A percentile compares a stretch with the other conserved stretches of the same genome.
Evolutionary conservation across 2,888 invertebrate genomes (phyloP).

Genomic region (Ennomos fuscantarius): DNA sequence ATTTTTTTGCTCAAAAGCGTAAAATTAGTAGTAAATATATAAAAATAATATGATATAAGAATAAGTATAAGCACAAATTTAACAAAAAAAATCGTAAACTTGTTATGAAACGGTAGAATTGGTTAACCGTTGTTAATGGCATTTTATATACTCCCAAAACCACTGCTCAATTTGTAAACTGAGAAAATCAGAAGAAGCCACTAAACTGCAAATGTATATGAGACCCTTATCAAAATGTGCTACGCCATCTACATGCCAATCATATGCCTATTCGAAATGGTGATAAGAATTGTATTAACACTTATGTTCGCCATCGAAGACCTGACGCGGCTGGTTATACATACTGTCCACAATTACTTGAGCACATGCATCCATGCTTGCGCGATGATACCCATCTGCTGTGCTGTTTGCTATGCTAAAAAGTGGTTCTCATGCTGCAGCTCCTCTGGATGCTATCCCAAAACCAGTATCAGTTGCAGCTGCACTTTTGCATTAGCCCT

Average conservation of each 20-base stretch:
- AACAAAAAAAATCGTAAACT: no score
- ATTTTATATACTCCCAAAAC: no score
- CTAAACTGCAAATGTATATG: slow-evolving; percentile 10
- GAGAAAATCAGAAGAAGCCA: slow-evolving; percentile 13
- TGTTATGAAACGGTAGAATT: no score
- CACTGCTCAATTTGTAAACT: no score
- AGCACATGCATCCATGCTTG: slow-evolving; percentile 44
- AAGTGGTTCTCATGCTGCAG: slow-evolving; percentile 35
- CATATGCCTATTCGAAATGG: slow-evolving; percentile 46
- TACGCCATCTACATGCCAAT: slow-evolving; percentile 44
- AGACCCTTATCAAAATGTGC: slow-evolving; percentile 40
- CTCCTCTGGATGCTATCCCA: slow-evolving; percentile 25
- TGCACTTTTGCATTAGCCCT: slow-evolving; percentile 39
- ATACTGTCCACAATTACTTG: slow-evolving; percentile 47
- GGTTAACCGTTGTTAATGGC: no score
- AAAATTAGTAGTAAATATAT: no score
- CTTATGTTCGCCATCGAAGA: slow-evolving; percentile 51
- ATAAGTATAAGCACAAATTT: no score
- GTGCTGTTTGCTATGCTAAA: slow-evolving; percentile 43
- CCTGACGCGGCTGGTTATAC: slow-evolving; percentile 45
- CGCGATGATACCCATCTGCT: slow-evolving; percentile 46
- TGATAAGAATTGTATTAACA: slow-evolving; percentile 46
- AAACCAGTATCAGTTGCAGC: slow-evolving; percentile 29
- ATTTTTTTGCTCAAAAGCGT: no score
- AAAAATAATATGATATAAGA: no score